phyloP scores from a whole-genome alignment of 2,113 vertebrate species.

The Cheirogaleus medius region DNA sequence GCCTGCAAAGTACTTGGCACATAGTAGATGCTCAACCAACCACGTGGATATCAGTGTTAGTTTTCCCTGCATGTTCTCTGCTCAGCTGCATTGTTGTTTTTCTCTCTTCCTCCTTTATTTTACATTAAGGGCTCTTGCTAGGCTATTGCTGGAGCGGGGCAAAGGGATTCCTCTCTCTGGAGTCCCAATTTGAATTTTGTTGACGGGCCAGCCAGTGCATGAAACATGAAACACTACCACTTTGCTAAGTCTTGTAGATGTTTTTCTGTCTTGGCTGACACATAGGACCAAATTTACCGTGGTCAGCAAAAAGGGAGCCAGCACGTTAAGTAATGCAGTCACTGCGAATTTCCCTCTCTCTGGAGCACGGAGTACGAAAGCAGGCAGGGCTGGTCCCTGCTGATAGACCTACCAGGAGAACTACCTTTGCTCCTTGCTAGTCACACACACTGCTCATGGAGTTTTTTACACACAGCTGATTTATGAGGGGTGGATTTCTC shows the following conservation, averaged over 20 bases:
- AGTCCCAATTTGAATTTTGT: not conserved
- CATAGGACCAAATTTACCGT: not conserved
- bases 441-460: not conserved
- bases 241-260: not conserved
- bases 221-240: not conserved
- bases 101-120: not conserved
- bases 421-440: not conserved
- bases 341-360: not conserved
- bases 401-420: not conserved
- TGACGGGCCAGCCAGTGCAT: not conserved
- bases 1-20: not conserved
- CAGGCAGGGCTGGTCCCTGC: not conserved
- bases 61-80: not conserved
- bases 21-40: not conserved
- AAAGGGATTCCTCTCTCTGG: not conserved
- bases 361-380: fast-evolving
- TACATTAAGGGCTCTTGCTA: not conserved
- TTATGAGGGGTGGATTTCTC: not conserved
- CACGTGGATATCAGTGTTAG: fast-evolving
- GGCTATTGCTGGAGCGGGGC: not conserved
- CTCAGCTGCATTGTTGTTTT: too few relatives aligned
- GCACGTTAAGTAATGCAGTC: not conserved
- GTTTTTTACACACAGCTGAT: not conserved
- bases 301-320: not conserved
- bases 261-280: not conserved